Conservation (phyloP, 2,113 vertebrate species). For the Trinectes maculatus region DNA sequence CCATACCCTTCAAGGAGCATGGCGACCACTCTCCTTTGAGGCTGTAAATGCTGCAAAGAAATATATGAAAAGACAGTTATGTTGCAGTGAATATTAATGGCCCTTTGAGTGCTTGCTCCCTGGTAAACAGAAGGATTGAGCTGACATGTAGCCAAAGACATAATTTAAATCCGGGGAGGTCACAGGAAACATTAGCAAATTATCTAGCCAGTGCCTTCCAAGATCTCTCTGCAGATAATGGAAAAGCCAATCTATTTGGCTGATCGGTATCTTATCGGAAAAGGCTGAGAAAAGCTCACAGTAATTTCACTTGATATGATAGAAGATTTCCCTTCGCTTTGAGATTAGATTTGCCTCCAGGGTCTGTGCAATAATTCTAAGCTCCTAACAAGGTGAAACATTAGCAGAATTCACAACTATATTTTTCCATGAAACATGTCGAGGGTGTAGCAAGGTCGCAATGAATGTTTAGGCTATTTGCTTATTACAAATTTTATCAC, state of each 20-base stretch:
- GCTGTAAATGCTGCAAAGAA: conserved; percentile 57
- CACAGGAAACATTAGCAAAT: conserved; percentile 87
- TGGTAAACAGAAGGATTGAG: conserved; percentile 77
- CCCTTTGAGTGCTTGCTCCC: conserved; percentile 63
- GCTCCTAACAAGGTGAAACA: conserved; percentile 78
- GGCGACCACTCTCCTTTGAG: conserved; percentile 46
- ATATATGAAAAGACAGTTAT: conserved; percentile 65
- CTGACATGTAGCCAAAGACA: conserved; percentile 81
- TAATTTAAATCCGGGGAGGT: conserved; percentile 83
- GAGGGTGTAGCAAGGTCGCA: conserved; percentile 11
- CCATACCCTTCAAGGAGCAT: conserved; percentile 57
- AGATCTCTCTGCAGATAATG: conserved; percentile 81
- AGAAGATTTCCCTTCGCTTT: conserved; percentile 81
- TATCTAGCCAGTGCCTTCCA: conserved; percentile 79
- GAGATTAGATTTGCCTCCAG: conserved; percentile 79
- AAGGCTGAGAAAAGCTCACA: conserved; percentile 79
- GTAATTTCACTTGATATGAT: conserved; percentile 81
- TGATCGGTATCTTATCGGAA: conserved; percentile 84
- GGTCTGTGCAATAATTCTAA: conserved; percentile 75
- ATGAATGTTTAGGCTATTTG: too few species aligned
- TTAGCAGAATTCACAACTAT: conserved; percentile 71
- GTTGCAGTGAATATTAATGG: conserved; percentile 78
- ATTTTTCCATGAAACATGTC: conserved; percentile 51
- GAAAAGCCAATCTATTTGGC: conserved; percentile 83
- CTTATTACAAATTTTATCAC: too few species aligned